phyloP scores from a whole-genome alignment of 2,888 invertebrate species.

The Polydrusus tereticollis region DNA sequence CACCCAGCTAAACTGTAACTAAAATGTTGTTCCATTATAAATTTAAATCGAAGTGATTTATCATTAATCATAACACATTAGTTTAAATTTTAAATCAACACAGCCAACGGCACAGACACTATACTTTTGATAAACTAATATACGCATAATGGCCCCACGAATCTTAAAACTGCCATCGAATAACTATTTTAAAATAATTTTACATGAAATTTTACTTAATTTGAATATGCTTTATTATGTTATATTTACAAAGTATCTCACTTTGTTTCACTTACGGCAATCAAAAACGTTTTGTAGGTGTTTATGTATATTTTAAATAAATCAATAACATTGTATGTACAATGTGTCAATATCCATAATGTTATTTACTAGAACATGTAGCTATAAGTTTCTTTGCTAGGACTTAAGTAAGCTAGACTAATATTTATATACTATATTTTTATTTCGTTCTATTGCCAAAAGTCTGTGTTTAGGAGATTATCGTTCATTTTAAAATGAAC shows the following conservation, averaged over 20 bases:
- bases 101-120: constrained; percentile 19
- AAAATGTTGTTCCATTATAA: constrained; percentile 30
- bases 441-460: no score
- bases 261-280: constrained; percentile 1
- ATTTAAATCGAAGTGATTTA: constrained; percentile 37
- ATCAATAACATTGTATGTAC: constrained; percentile 1
- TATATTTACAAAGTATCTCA: constrained; percentile 21
- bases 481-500: no score
- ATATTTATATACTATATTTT: no score
- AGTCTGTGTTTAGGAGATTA: no score
- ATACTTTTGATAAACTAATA: constrained; percentile 37
- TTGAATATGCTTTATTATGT: constrained; percentile 19
- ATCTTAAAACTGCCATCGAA: constrained; percentile 37
- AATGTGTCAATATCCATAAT: no score
- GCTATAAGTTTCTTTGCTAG: no score
- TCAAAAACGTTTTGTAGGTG: background rate
- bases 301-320: constrained; percentile 11
- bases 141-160: constrained; percentile 32
- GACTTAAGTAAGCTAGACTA: no score
- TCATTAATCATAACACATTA: constrained; percentile 29
- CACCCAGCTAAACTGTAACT: constrained; percentile 23
- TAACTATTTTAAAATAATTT: constrained; percentile 37
- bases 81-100: constrained; percentile 35
- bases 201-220: constrained; percentile 42
- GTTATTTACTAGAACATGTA: no score